Base-by-base conservation (phyloP, 2,888 invertebrate genomes). In the Morpho helenor region DNA sequence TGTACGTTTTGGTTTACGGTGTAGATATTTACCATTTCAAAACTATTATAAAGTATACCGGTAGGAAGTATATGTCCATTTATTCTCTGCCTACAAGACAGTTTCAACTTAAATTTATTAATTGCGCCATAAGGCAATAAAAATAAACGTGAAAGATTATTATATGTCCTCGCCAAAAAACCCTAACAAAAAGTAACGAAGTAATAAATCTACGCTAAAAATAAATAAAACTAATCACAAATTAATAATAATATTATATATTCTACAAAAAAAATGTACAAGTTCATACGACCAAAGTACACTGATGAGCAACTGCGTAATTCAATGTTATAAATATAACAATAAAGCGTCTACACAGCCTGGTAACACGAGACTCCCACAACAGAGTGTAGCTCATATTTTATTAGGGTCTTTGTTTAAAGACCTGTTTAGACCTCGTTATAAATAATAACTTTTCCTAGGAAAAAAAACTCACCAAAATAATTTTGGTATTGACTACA, bases 381-480 rank as follows among this genome's bases (percentile, higher is more conserved):
- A 31, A 31, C 31, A 31, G 22, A 16, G 45, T 22, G 48, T n/a
- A 42, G 66, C 67, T 69, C 67, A 66, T 66, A 31, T 56, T 66
- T 70, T 62, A 69, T 67, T 63, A 52, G 31, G 77, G 82, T 83
- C 84, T 81, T 83, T 80, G n/a, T n/a, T n/a, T n/a, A n/a, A n/a
- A n/a, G n/a, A n/a, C n/a, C n/a, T n/a, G n/a, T n/a, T n/a, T n/a
- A 83, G 84, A 84, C 85, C 70, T 67, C 68, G 66, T 56, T 70
- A 70, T 74, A 75, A 74, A 80, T 75, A 79, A 68, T 69, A 74
- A 80, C 77, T 80, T 83, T 80, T 80, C 80, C 76, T 79, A 79
- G 76, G 78, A 80, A 82, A 83, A 84, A 80, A 74, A 74, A 74
- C 70, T 68, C 70, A 79, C 77, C 78, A 73, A 75, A 74, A 70